A percentile compares a stretch with the other conserved stretches of the same genome.
These are phyloP conservation scores for Pasiphila rectangulata DNA, from an alignment of 2,888 invertebrate species.

Conservation along the genomic window DNA sequence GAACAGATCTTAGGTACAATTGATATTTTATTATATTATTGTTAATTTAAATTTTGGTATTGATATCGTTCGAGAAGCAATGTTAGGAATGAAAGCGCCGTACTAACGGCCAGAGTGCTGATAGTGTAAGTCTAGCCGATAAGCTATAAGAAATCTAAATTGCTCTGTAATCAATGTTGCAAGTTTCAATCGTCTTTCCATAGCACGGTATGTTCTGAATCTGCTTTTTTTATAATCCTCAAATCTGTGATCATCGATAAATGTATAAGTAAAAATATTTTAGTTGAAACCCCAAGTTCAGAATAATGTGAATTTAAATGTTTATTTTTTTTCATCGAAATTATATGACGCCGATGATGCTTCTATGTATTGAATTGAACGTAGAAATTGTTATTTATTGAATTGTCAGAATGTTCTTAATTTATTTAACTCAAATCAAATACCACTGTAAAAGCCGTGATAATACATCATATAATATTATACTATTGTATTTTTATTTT, in stretches of 20 bases:
- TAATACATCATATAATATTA: conserved; percentile 79
- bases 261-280: conserved; percentile 74
- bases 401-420: conserved; percentile 74
- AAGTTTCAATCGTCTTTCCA: conserved; percentile 76
- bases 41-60: conserved; percentile 78
- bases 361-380: conserved; percentile 60
- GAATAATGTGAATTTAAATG: conserved; percentile 54
- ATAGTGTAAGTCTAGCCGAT: conserved; percentile 74
- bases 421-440: conserved; percentile 77
- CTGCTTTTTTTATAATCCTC: conserved; percentile 79
- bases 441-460: conserved; percentile 81
- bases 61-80: conserved; percentile 78
- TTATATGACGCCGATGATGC: conserved; percentile 67
- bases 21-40: conserved; percentile 80
- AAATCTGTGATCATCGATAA: conserved; percentile 80
- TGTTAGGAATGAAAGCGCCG: conserved; percentile 68
- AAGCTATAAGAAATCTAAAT: conserved; percentile 78
- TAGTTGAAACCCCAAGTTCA: conserved; percentile 62
- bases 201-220: conserved; percentile 79
- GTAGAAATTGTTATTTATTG: conserved; percentile 78
- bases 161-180: conserved; percentile 79
- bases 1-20: conserved; percentile 81
- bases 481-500: conserved; percentile 67
- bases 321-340: conserved; percentile 52
- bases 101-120: conserved; percentile 67